These are phyloP conservation scores for Poecilia velifera DNA, from an alignment of 2,797 vertebrate genomes.

Conservation along the genomic window DNA sequence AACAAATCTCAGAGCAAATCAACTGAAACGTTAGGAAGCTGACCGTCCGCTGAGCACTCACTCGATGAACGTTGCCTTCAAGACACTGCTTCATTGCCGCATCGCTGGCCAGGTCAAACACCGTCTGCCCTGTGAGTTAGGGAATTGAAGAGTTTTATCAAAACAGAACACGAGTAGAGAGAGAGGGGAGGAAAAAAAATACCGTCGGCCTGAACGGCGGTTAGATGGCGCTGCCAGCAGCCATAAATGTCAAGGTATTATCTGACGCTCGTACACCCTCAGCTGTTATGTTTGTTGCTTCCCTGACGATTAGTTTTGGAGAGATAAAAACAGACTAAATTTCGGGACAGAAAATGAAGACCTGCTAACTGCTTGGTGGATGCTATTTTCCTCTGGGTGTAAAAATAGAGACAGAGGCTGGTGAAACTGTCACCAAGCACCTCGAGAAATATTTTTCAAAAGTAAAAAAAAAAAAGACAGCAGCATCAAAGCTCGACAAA, in stretches of 20 bases:
- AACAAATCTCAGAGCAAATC: slow-evolving; percentile 20
- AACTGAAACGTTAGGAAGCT: not conserved
- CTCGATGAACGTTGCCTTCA: slow-evolving; percentile 78
- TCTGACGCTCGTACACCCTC: not conserved
- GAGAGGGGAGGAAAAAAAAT: not conserved
- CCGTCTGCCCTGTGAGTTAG: slow-evolving; percentile 86
- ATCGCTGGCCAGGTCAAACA: slow-evolving; percentile 88
- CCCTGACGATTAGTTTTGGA: not conserved
- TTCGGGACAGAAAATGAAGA: not conserved
- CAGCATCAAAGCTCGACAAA: not conserved
- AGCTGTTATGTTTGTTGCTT: slow-evolving; percentile 5
- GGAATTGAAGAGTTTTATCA: not conserved
- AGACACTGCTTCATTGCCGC: slow-evolving; percentile 89
- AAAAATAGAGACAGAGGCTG: not conserved
- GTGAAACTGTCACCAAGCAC: not conserved
- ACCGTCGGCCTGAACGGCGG: not conserved
- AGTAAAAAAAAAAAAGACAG: not conserved
- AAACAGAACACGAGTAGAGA: not conserved
- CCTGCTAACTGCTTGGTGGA: not conserved
- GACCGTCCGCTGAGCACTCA: slow-evolving; percentile 50
- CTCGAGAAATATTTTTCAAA: not conserved
- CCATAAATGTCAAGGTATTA: slow-evolving; percentile 6
- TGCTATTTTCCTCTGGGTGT: slow-evolving; percentile 11
- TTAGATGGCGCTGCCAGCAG: not conserved
- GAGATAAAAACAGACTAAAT: not conserved